Evolutionary conservation across 2,113 vertebrate genomes (phyloP).

Genomic region (Thinocorus orbignyianus): DNA sequence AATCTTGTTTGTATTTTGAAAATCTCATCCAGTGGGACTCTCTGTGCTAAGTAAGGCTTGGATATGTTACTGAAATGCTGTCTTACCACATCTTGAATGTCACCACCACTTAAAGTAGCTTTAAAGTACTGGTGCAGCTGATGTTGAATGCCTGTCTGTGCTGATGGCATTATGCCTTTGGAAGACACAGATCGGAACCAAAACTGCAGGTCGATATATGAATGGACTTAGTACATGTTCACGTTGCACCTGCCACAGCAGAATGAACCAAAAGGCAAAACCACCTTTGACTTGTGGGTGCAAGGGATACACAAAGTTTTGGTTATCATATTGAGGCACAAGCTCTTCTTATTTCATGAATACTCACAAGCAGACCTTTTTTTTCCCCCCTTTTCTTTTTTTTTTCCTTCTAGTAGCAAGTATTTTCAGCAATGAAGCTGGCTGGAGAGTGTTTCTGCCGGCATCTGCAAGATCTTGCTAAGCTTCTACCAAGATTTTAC

Average conservation of each 20-base stretch:
- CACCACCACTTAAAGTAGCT: not conserved
- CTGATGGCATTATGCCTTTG: not conserved
- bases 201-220: not conserved
- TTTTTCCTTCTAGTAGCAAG: not conserved
- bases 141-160: not conserved
- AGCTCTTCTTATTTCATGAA: not conserved
- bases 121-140: not conserved
- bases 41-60: not conserved
- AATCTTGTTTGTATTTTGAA: not conserved
- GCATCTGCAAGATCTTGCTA: not conserved
- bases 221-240: not conserved
- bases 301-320: not conserved
- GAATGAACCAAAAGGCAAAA: not conserved
- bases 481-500: not conserved
- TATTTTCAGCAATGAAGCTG: not conserved
- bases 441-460: not conserved
- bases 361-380: not conserved
- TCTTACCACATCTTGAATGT: not conserved
- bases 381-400: too few species aligned
- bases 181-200: not conserved
- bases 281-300: not conserved
- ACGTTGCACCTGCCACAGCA: not conserved
- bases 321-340: not conserved
- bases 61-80: not conserved
- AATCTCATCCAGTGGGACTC: not conserved